A percentile compares a stretch with the other conserved stretches of the same genome.
Conservation (phyloP, 2,888 invertebrate species). For the Corythucha ciliata region DNA sequence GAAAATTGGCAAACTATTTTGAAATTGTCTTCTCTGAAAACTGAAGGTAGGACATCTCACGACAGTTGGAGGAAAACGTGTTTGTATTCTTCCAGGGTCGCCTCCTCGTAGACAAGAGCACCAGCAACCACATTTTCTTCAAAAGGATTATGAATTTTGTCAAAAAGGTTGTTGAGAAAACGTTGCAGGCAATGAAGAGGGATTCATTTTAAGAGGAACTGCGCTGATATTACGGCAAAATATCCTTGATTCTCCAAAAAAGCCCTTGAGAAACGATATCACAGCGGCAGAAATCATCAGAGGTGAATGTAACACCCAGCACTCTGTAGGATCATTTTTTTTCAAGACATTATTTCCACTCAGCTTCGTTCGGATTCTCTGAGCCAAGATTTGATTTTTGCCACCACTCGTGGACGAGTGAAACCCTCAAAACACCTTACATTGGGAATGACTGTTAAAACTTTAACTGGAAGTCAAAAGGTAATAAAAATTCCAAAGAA, state of each 20-base stretch:
- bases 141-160: slow-evolving; percentile 1
- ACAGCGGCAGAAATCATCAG: not conserved
- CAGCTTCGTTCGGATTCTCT: not conserved
- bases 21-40: too few species aligned
- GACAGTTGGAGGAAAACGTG: slow-evolving; percentile 1
- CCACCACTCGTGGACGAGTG: not conserved
- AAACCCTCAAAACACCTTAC: slow-evolving; percentile 3
- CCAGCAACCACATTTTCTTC: not conserved
- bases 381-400: slow-evolving; percentile 2
- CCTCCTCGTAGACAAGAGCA: not conserved
- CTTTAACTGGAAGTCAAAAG: slow-evolving; percentile 4
- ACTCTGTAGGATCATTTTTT: not conserved
- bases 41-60: too few species aligned
- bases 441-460: slow-evolving; percentile 1
- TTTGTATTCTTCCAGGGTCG: not conserved
- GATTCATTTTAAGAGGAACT: not conserved
- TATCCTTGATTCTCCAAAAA: not conserved
- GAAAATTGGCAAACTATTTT: too few species aligned
- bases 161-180: not conserved
- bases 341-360: not conserved
- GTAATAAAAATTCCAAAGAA: not conserved
- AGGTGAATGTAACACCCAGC: not conserved
- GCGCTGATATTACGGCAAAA: not conserved
- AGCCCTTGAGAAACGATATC: not conserved
- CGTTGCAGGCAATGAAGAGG: not conserved